These are phyloP conservation scores for Amia ocellicauda DNA, from an alignment of 2,113 vertebrate species.

Conservation along the genomic window DNA sequence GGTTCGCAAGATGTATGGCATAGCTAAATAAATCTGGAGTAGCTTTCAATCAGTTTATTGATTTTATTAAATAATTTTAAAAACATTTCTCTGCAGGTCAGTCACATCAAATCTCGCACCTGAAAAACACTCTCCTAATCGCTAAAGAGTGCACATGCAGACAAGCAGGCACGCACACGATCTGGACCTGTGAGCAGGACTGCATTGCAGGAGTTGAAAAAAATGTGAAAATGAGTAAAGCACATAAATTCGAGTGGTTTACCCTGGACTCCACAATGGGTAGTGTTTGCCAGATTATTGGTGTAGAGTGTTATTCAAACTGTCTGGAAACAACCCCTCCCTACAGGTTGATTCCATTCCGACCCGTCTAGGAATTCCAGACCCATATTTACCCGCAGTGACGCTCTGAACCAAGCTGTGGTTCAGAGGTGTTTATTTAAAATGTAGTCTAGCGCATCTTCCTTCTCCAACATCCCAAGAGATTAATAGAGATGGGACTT, in stretches of 20 bases:
- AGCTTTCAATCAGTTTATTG: too few relatives aligned
- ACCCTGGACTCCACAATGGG: slow-evolving; percentile 34
- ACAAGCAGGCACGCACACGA: background rate
- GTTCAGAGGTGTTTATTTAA: slow-evolving; percentile 23
- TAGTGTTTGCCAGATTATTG: slow-evolving; percentile 50
- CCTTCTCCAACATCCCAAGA: slow-evolving; percentile 3
- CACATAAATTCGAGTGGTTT: slow-evolving; percentile 39
- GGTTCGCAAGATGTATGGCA: too few relatives aligned
- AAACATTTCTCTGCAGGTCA: too few relatives aligned
- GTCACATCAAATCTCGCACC: too few relatives aligned
- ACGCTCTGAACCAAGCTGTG: slow-evolving; percentile 18
- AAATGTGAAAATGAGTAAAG: slow-evolving; percentile 9
- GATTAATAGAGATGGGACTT: background rate
- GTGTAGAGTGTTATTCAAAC: slow-evolving; percentile 61
- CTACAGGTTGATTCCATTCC: slow-evolving; percentile 28
- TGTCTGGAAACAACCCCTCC: slow-evolving; percentile 58
- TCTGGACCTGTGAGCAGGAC: background rate
- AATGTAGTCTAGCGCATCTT: slow-evolving; percentile 1
- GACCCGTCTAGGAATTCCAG: slow-evolving; percentile 45
- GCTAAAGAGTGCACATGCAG: too few relatives aligned
- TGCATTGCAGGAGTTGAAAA: background rate
- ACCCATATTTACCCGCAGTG: slow-evolving; percentile 45
- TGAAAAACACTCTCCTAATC: too few relatives aligned
- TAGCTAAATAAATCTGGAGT: too few relatives aligned
- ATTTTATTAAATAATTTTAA: too few relatives aligned